A percentile compares a stretch with the other conserved stretches of the same genome.
Conservation (phyloP, 2,797 vertebrate species). For the Chaetodon trifasciatus region DNA sequence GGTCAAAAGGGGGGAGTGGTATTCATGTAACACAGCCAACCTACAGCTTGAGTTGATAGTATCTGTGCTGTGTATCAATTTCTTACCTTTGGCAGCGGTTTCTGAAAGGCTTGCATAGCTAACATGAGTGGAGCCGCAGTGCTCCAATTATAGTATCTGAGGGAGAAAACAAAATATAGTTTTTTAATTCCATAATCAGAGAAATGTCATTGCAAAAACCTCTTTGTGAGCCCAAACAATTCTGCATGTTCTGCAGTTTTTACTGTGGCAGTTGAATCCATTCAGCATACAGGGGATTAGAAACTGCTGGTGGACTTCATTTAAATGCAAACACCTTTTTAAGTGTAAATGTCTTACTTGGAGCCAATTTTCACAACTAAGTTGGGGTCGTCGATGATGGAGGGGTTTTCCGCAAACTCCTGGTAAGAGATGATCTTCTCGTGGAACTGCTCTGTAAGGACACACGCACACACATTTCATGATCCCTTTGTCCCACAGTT, state of each 20-base stretch:
- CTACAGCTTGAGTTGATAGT: slow-evolving; percentile 9
- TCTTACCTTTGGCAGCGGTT: slow-evolving; percentile 98
- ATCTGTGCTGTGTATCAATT: slow-evolving; percentile 25
- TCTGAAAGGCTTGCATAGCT: slow-evolving; percentile 98
- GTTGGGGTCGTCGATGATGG: slow-evolving; percentile 96
- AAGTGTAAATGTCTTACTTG: slow-evolving; percentile 87
- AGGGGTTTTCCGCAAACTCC: slow-evolving; percentile 94
- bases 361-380: slow-evolving; percentile 96
- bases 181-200: slow-evolving; percentile 9
- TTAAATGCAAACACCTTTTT: neutral
- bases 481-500: neutral
- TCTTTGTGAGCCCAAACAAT: neutral
- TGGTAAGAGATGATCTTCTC: slow-evolving; percentile 93
- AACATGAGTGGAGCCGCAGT: slow-evolving; percentile 95
- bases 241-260: neutral
- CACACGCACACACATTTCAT: slow-evolving; percentile 3
- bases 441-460: slow-evolving; percentile 85
- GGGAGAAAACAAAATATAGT: slow-evolving; percentile 34
- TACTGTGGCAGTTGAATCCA: neutral
- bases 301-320: neutral
- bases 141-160: slow-evolving; percentile 97
- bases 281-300: neutral
- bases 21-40: neutral
- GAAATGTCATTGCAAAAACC: neutral
- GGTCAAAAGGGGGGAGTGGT: slow-evolving; percentile 47